Evolutionary conservation across 2,888 invertebrate species (phyloP).

Genomic region (Anagyrus pseudococci): DNA sequence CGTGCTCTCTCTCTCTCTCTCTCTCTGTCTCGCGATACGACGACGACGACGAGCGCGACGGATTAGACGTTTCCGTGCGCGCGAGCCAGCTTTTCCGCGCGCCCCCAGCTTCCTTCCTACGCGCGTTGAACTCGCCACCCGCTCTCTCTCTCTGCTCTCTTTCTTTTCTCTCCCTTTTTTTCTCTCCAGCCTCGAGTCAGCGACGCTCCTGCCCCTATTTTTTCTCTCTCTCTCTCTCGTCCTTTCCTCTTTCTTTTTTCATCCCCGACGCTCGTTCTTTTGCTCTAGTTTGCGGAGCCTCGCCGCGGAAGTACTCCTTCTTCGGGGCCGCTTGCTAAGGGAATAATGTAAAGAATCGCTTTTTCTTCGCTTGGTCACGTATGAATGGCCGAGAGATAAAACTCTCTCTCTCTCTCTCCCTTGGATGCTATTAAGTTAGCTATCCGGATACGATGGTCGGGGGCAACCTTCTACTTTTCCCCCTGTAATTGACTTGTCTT

Average conservation of each 20-base stretch:
- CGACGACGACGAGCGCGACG: constrained; percentile 47
- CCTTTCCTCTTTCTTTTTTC: too few species aligned
- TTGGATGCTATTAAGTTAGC: constrained; percentile 31
- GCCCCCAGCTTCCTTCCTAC: constrained; percentile 18
- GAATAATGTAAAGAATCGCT: constrained; percentile 30
- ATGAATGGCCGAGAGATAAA: constrained; percentile 33
- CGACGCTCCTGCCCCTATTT: background rate
- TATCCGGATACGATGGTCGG: constrained; percentile 20
- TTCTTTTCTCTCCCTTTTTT: constrained; percentile 2
- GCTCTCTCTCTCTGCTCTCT: background rate
- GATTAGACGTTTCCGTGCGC: constrained; percentile 55
- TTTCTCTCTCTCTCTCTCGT: background rate
- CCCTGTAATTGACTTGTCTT: too few species aligned
- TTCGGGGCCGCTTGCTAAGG: too few species aligned
- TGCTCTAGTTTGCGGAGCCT: too few species aligned
- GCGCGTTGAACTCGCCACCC: constrained; percentile 29
- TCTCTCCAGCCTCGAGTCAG: background rate
- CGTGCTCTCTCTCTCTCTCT: constrained; percentile 1
- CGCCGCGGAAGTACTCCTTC: too few species aligned
- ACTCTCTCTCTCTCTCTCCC: constrained; percentile 1
- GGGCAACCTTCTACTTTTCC: background rate
- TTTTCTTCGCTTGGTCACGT: constrained; percentile 21
- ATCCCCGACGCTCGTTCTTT: background rate
- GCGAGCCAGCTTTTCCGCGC: constrained; percentile 13
- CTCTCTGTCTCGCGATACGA: too few species aligned